These are phyloP conservation scores for Cyphomyrmex costatus DNA, from an alignment of 1,140 invertebrate genomes.

Conservation along the genomic window DNA sequence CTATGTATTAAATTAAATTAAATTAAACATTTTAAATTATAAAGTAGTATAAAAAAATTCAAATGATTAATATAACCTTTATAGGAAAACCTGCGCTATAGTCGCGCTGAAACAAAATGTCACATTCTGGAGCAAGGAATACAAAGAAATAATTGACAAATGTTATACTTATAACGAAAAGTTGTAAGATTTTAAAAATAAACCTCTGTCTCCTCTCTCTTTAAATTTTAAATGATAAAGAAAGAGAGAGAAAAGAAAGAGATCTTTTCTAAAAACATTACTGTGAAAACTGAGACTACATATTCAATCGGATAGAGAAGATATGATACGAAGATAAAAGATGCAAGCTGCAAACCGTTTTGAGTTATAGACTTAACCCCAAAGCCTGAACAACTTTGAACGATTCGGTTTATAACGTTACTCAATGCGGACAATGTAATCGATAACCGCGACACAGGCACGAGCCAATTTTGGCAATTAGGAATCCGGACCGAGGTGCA, in stretches of 20 bases:
- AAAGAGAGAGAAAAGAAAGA: background rate
- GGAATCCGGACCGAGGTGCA: conserved; percentile 42
- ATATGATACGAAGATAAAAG: background rate
- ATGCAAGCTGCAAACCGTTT: background rate
- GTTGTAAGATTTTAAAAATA: too few species aligned
- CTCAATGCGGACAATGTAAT: background rate
- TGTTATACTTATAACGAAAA: too few species aligned
- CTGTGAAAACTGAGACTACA: background rate
- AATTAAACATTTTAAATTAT: background rate
- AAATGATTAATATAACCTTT: background rate
- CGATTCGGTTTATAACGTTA: conserved; percentile 11
- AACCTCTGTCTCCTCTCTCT: too few species aligned
- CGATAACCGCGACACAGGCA: conserved; percentile 29
- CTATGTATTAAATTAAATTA: background rate
- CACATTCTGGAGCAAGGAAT: too few species aligned
- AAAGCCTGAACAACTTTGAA: conserved; percentile 30
- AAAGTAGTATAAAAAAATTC: background rate
- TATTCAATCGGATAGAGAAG: background rate
- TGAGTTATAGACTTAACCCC: background rate
- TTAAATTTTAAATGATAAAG: background rate
- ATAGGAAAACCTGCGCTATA: too few species aligned
- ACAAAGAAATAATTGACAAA: too few species aligned
- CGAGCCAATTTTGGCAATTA: conserved; percentile 75
- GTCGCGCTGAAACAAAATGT: too few species aligned
- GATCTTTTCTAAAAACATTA: background rate